Evolutionary conservation across 2,888 invertebrate genomes (phyloP).

Genomic region (Synanthedon andrenaeformis): DNA sequence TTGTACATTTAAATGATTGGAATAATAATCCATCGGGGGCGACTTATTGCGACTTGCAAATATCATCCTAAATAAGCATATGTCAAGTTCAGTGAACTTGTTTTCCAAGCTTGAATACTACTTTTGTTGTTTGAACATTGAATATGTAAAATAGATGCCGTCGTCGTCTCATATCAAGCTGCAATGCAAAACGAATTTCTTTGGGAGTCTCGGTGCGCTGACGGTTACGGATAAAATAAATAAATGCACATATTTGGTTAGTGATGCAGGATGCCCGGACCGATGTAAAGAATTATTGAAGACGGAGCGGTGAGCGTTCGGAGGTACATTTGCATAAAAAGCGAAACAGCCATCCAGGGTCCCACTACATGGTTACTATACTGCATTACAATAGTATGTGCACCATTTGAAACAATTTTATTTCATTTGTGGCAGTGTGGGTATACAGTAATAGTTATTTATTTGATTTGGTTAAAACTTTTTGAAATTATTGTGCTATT

Average conservation of each 20-base stretch:
- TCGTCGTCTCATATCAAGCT: background rate
- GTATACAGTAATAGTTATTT: no score
- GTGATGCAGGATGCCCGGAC: slow-evolving; percentile 32
- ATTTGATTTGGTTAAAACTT: no score
- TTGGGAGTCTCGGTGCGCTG: slow-evolving; percentile 15
- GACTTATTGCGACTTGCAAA: slow-evolving; percentile 42
- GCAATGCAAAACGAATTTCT: slow-evolving; percentile 12
- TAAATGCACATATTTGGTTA: slow-evolving; percentile 64
- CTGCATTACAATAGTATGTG: no score
- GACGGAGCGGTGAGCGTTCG: slow-evolving; percentile 27
- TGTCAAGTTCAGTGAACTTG: slow-evolving; percentile 44
- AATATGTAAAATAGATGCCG: slow-evolving; percentile 33
- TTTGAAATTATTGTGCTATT: no score
- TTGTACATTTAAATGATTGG: background rate
- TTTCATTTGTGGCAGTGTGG: no score
- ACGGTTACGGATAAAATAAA: slow-evolving; percentile 28
- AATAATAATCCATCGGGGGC: background rate
- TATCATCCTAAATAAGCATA: slow-evolving; percentile 47
- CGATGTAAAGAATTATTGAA: slow-evolving; percentile 10
- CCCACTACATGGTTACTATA: no score
- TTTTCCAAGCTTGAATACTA: slow-evolving; percentile 11
- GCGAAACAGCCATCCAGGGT: slow-evolving; percentile 13
- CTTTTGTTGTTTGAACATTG: slow-evolving; percentile 23
- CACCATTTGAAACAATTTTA: no score
- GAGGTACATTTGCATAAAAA: slow-evolving; percentile 46